phyloP scores from a whole-genome alignment of 2,888 invertebrate genomes.

The Calliphora vomitoria region DNA sequence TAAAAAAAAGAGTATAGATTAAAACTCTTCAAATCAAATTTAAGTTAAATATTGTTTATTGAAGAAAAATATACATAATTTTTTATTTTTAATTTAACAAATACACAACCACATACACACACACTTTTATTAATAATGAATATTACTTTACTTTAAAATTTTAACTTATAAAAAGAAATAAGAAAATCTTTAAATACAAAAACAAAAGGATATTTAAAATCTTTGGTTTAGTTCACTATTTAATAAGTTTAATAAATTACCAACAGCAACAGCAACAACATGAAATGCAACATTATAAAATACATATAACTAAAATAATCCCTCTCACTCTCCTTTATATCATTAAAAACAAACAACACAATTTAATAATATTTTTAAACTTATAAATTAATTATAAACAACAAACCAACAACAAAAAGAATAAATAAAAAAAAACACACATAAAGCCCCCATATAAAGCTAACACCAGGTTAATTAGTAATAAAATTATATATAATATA shows the following conservation, averaged over 20 bases:
- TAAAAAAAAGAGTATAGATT: slow-evolving; percentile 18
- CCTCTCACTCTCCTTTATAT: slow-evolving; percentile 37
- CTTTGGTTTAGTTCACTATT: slow-evolving; percentile 65
- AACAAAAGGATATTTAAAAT: slow-evolving; percentile 50
- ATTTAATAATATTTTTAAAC: slow-evolving; percentile 51
- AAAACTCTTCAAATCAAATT: slow-evolving; percentile 45
- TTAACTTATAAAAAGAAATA: slow-evolving; percentile 17
- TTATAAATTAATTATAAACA: slow-evolving; percentile 59
- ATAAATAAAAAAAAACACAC: slow-evolving; percentile 31
- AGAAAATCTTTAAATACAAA: slow-evolving; percentile 26
- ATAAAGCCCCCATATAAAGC: slow-evolving; percentile 49
- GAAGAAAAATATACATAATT: slow-evolving; percentile 24
- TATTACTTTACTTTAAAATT: slow-evolving; percentile 35
- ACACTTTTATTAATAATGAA: slow-evolving; percentile 22
- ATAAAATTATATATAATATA: slow-evolving; percentile 66
- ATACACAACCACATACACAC: slow-evolving; percentile 15
- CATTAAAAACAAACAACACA: slow-evolving; percentile 41
- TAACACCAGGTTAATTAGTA: slow-evolving; percentile 72
- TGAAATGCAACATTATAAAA: slow-evolving; percentile 56
- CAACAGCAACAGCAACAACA: slow-evolving; percentile 10
- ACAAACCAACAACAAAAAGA: slow-evolving; percentile 6
- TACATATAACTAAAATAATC: slow-evolving; percentile 42
- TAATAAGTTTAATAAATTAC: slow-evolving; percentile 60
- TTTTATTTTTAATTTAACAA: slow-evolving; percentile 42
- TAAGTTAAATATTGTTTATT: slow-evolving; percentile 49